Percentiles rank a stretch among this genome's conserved stretches.
phyloP scores from a whole-genome alignment of 2,888 invertebrate genomes.

The Aphidius colemani region DNA sequence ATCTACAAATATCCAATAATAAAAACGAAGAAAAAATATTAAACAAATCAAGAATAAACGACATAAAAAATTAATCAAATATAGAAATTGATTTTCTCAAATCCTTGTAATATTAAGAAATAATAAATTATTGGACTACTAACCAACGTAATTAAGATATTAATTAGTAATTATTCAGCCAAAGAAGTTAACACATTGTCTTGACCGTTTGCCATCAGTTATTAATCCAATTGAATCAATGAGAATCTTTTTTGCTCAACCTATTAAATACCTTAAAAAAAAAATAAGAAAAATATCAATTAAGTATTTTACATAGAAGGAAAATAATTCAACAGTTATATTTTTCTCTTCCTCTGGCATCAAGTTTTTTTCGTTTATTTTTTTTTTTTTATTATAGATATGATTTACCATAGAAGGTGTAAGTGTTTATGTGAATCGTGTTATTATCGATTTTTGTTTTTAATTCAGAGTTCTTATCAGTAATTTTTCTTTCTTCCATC shows the following conservation, averaged over 20 bases:
- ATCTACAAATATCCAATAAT: constrained; percentile 58
- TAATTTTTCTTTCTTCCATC: constrained; percentile 25
- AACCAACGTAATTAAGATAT: too few relatives aligned
- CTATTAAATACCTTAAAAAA: too few relatives aligned
- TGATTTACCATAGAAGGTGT: constrained; percentile 52
- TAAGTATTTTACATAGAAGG: too few relatives aligned
- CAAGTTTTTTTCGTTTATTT: constrained; percentile 48
- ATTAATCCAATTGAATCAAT: too few relatives aligned
- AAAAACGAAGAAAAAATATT: constrained; percentile 9
- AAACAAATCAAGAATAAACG: constrained; percentile 15
- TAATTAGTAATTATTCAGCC: too few relatives aligned
- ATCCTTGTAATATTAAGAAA: background rate
- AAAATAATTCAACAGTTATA: too few relatives aligned
- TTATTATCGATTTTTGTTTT: constrained; percentile 41
- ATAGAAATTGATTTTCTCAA: constrained; percentile 8
- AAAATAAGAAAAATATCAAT: too few relatives aligned
- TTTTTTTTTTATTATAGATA: constrained; percentile 47
- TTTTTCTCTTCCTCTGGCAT: constrained; percentile 35
- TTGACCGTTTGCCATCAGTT: too few relatives aligned
- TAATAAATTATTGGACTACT: background rate
- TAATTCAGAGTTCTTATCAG: constrained; percentile 37
- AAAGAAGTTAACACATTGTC: too few relatives aligned
- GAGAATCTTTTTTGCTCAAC: too few relatives aligned
- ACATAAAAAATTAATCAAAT: constrained; percentile 22
- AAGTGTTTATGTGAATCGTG: constrained; percentile 47